Percentiles rank a stretch among this genome's conserved stretches.
These are phyloP conservation scores for Opisthocomus hoazin DNA, from an alignment of 2,113 vertebrate genomes.

Conservation along the genomic window DNA sequence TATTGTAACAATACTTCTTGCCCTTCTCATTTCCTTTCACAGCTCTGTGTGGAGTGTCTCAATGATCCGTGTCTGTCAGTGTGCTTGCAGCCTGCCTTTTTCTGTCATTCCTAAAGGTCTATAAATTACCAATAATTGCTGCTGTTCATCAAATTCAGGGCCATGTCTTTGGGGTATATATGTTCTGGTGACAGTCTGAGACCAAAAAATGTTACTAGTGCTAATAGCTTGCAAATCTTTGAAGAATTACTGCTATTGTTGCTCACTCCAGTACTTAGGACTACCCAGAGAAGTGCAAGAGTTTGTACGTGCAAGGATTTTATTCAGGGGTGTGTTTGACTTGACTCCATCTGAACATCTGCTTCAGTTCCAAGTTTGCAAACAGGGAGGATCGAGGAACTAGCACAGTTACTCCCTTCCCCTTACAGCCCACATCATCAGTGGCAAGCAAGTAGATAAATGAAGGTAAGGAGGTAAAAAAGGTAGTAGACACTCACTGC, in stretches of 20 bases:
- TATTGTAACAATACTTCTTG: background rate
- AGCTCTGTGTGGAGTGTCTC: background rate
- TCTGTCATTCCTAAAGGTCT: background rate
- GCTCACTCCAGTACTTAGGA: background rate
- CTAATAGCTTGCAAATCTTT: background rate
- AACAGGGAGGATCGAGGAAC: fast-evolving
- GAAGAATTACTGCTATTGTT: background rate
- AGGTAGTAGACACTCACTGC: background rate
- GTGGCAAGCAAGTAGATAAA: background rate
- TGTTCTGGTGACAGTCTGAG: background rate
- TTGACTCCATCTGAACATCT: background rate
- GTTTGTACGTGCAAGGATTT: fast-evolving
- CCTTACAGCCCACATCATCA: background rate
- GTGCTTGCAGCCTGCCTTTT: background rate
- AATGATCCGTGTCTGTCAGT: background rate
- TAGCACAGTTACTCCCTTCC: background rate
- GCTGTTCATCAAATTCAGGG: background rate
- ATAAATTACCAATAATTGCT: background rate
- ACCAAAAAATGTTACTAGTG: background rate
- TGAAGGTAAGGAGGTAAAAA: background rate
- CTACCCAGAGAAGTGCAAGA: background rate
- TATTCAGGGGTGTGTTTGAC: background rate
- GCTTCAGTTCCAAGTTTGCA: background rate
- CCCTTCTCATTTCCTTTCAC: background rate
- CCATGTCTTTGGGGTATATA: background rate